Conservation (phyloP, 2,888 invertebrate species). For the Sepioteuthis lessoniana region DNA sequence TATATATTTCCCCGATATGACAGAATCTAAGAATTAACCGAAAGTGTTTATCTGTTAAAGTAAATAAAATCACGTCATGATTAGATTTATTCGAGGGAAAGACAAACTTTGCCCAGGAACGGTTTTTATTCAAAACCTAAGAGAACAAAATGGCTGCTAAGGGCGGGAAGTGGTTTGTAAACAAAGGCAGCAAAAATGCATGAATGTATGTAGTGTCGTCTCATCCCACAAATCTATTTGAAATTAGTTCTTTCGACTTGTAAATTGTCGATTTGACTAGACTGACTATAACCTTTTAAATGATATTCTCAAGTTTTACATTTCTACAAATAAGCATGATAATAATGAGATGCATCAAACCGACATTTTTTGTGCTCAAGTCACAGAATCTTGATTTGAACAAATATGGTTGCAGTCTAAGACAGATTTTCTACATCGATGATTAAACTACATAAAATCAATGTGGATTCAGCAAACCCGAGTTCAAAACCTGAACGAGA, state of each 20-base stretch:
- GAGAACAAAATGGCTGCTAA: neutral
- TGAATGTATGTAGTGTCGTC: neutral
- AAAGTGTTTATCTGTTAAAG: neutral
- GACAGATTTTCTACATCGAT: neutral
- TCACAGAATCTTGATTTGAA: neutral
- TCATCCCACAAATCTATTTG: neutral
- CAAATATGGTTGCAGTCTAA: neutral
- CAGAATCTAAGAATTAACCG: neutral
- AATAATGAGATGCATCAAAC: neutral
- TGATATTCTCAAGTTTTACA: neutral
- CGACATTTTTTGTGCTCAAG: neutral
- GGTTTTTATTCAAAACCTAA: neutral
- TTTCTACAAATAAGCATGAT: neutral
- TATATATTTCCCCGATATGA: neutral
- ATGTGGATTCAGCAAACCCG: too few species aligned
- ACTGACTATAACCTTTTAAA: neutral
- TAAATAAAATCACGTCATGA: neutral
- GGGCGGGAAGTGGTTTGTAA: neutral
- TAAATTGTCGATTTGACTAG: neutral
- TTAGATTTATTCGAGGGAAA: conserved; percentile 16
- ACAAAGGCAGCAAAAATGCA: neutral
- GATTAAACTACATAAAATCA: too few species aligned
- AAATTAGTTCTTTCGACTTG: conserved; percentile 3
- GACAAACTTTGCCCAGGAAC: neutral
- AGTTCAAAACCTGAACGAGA: too few species aligned